A percentile compares a stretch with the other conserved stretches of the same genome.
Conservation (phyloP, 1,140 invertebrate genomes). For the Nomia melanderi region DNA sequence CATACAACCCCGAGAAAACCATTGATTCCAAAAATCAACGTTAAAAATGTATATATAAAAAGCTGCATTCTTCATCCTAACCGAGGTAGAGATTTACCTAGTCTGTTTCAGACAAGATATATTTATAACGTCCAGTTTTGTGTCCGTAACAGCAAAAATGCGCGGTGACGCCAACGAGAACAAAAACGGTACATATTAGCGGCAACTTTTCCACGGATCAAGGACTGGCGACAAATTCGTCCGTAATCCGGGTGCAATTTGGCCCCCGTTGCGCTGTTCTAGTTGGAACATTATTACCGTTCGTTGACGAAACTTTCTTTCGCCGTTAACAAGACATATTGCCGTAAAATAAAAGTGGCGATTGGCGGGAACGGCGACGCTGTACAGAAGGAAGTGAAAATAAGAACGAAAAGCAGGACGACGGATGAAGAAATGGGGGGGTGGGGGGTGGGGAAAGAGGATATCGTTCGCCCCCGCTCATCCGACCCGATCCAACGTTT, state of each 20-base stretch:
- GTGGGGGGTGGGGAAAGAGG: conserved; percentile 2
- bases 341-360: conserved; percentile 43
- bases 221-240: conserved; percentile 41
- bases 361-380: conserved; percentile 8
- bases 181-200: background rate
- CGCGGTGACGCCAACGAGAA: too few species aligned
- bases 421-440: background rate
- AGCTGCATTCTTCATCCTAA: too few species aligned
- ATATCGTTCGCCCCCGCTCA: background rate
- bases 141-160: too few species aligned
- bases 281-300: conserved; percentile 59
- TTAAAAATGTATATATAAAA: too few species aligned
- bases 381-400: conserved; percentile 9
- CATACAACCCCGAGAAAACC: too few species aligned
- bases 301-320: conserved; percentile 64
- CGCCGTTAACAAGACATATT: conserved; percentile 71
- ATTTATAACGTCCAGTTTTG: too few species aligned
- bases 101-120: too few species aligned
- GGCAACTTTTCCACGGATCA: background rate
- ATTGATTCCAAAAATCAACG: too few species aligned
- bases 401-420: background rate
- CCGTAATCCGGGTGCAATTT: conserved; percentile 67
- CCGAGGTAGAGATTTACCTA: too few species aligned
- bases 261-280: conserved; percentile 60
- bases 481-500: conserved; percentile 12